Base-by-base conservation (phyloP, 1,140 invertebrate genomes). In the Augochlora pura region DNA sequence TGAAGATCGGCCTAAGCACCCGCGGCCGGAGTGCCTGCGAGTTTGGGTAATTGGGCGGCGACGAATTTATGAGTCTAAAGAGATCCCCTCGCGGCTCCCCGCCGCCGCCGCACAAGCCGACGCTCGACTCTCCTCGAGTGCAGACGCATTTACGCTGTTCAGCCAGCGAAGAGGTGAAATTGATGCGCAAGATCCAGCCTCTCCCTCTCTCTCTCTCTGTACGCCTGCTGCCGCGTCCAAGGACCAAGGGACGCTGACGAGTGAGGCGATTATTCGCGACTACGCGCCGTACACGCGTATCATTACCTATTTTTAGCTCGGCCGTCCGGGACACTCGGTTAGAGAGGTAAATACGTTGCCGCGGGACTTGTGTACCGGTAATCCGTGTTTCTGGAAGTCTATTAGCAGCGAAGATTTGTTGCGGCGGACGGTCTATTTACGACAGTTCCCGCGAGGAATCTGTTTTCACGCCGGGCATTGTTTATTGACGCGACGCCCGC, bases 11-110 rank as follows among this genome's bases (percentile, higher is more conserved):
- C 27, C 38, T 38, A 18, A 70, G 38, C 23, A 23, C 16, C 23
- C 23, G 38, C n/a, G 14, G 42, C 18, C 3, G 64, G 49, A 8
- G 32, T 38, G 38, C 23, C 32, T 1, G 38, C 18, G 16, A 52
- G 42, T 23, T 23, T 7, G 74, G 59, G 42, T 63, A 77, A 77
- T 77, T 60, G 75, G 60, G 27, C 66, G 66, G 12, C 49, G n/a
- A 70, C 57, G 66, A 77, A 77, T 70, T 77, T 77, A 77, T 38
- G 75, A 77, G 25, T 38, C 62, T 62, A 21, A 77, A 77, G 25
- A 38, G 63, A 39, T 46, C 25, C n/a, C 9, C 18, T 8, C 5
- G 21, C 49, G 42, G 0, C 10, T 39, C 12, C n/a, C n/a, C n/a
- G n/a, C n/a, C 32, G 32, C 32, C 32, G 1, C 4, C 32, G 32